phyloP scores from a whole-genome alignment of 2,888 invertebrate species.

The Parnassius mnemosyne region DNA sequence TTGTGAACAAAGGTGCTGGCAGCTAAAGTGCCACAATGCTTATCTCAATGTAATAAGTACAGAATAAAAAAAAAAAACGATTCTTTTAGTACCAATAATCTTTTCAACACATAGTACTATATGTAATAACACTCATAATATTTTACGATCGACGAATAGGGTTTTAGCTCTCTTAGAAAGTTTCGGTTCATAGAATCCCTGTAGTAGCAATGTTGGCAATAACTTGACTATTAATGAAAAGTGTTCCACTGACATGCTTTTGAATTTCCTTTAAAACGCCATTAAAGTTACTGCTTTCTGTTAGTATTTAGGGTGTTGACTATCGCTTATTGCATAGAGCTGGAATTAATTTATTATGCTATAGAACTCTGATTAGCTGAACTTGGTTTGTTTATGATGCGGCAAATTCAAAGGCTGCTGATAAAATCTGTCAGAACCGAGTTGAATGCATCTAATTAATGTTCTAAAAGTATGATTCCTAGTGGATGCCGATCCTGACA shows the following conservation, averaged over 20 bases:
- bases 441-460: slow-evolving; percentile 22
- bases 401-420: slow-evolving; percentile 39
- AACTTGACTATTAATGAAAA: background rate
- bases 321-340: slow-evolving; percentile 22
- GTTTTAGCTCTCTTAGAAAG: background rate
- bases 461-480: background rate
- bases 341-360: slow-evolving; percentile 44
- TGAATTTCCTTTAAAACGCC: background rate
- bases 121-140: background rate
- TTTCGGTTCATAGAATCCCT: background rate
- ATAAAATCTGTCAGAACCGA: slow-evolving; percentile 35
- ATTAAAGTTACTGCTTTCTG: slow-evolving; percentile 11
- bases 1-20: slow-evolving; percentile 29
- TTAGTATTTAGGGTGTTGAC: slow-evolving; percentile 3
- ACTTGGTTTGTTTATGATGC: slow-evolving; percentile 45
- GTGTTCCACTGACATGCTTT: background rate
- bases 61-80: background rate
- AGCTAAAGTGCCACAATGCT: slow-evolving; percentile 43
- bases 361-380: slow-evolving; percentile 43
- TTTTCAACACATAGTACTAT: background rate
- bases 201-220: background rate
- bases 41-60: background rate
- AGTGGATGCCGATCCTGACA: too few relatives aligned
- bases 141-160: background rate
- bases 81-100: background rate